phyloP scores from a whole-genome alignment of 2,888 invertebrate genomes.

The Chaetoderma sp. region DNA sequence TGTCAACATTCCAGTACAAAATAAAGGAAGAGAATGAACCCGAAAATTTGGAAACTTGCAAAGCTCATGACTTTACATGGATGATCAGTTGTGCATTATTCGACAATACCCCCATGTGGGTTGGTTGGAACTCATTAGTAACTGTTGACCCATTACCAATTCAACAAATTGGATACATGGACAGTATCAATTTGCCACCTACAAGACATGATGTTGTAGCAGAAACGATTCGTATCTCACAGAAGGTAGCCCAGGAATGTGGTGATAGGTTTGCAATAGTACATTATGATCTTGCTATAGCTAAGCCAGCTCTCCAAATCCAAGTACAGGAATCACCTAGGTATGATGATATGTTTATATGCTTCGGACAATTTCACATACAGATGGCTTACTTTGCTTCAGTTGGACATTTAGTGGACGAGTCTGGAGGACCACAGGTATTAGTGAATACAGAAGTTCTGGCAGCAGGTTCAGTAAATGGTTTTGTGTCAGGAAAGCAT shows the following conservation, averaged over 20 bases:
- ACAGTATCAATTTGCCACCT: constrained; percentile 23
- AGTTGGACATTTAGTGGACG: constrained; percentile 36
- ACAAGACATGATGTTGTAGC: constrained; percentile 31
- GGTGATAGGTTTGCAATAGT: constrained; percentile 27
- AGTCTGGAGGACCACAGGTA: too few species aligned
- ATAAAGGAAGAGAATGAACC: too few species aligned
- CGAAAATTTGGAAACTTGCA: too few species aligned
- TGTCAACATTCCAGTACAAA: too few species aligned
- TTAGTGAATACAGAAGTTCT: too few species aligned
- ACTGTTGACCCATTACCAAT: constrained; percentile 20
- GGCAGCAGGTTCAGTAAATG: too few species aligned
- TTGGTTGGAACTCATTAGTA: constrained; percentile 30
- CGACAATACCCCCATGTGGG: too few species aligned
- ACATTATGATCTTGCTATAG: constrained; percentile 31
- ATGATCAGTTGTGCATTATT: too few species aligned
- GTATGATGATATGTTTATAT: constrained; percentile 40
- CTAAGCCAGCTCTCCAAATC: constrained; percentile 41
- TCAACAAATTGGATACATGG: constrained; percentile 35
- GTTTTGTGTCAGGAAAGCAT: too few species aligned
- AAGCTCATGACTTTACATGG: too few species aligned
- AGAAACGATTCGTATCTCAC: constrained; percentile 30
- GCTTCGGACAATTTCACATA: constrained; percentile 39
- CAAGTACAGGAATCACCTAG: constrained; percentile 31
- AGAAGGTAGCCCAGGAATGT: too few species aligned
- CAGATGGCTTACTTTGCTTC: constrained; percentile 35